Conservation (phyloP, 2,113 vertebrate species). For the Clarias batrachus region DNA sequence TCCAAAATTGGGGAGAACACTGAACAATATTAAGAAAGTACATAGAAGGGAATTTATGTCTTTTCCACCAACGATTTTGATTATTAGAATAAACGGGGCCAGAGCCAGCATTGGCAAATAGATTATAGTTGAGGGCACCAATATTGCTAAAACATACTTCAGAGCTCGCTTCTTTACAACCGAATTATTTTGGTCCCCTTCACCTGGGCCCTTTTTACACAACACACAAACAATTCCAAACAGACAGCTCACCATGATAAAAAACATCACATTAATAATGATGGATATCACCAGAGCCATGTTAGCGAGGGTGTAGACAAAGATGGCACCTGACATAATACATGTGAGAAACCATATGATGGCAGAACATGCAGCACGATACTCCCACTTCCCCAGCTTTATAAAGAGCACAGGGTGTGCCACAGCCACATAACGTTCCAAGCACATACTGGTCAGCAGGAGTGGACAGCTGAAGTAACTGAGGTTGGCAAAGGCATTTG, state of each 20-base stretch:
- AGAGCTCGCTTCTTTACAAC: conserved; percentile 58
- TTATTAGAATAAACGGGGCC: conserved; percentile 23
- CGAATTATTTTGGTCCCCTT: conserved; percentile 28
- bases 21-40: not conserved
- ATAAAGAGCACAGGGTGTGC: conserved; percentile 57
- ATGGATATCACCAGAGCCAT: conserved; percentile 19
- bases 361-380: conserved; percentile 45
- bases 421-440: conserved; percentile 62
- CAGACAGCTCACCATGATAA: conserved; percentile 58
- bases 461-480: conserved; percentile 62
- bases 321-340: conserved; percentile 9
- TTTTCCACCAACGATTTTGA: not conserved
- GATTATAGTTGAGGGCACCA: conserved; percentile 49
- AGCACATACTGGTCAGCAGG: conserved; percentile 65
- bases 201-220: conserved; percentile 53
- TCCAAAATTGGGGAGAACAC: conserved; percentile 52
- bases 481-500: conserved; percentile 39
- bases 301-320: not conserved
- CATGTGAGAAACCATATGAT: conserved; percentile 60
- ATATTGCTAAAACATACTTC: conserved; percentile 55
- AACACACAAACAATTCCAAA: conserved; percentile 49
- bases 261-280: conserved; percentile 54
- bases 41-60: fast-evolving
- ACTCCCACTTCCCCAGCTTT: conserved; percentile 50
- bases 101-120: conserved; percentile 56